Base-by-base conservation (phyloP, 2,797 vertebrate genomes). In the Neosalanx taihuensis region DNA sequence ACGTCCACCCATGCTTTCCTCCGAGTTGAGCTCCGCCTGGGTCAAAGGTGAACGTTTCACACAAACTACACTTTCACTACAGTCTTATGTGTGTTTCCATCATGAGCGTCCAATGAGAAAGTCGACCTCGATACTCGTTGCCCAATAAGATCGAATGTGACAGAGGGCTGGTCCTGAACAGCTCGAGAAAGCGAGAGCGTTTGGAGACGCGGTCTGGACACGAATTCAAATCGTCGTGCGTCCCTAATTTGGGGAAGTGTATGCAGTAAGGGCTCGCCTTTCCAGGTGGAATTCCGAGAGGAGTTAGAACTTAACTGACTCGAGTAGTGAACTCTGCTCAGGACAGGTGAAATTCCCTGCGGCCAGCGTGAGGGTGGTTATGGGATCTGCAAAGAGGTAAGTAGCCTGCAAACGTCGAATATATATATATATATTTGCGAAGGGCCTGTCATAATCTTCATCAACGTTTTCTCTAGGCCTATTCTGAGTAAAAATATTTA, bases 281-380 rank as follows among this genome's bases (percentile, higher is more conserved):
- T 90, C 87, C 90, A 90, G 90, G 89, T 92, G 89, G 85, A 90
- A 88, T 84, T 88, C 88, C 84, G 85, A 73, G 87, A 92, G 86
- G 89, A 90, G 81, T 87, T 72, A 82, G 81, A 80, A 83, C 83
- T 82, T 86, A 87, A 88, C 85, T 79, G 86, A 85, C 86, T 89
- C 84, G 81, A 88, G 86, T 84, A 88, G 86, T 88, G 86, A 89
- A 90, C 87, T 83, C 84, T 81, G 83, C 81, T 89, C 86, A 89
- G 88, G 87, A 90, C 89, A 87, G 87, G 89, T 91, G 88, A 88
- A 85, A 89, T 83, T 90, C 90, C 90, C 89, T 84, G 81, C 86
- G 87, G 90, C 81, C 86, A 78, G 71, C 78, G 57, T 70, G 71
- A 61, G 59, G 83, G 81, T 20, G 33, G 51, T 85, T 85, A 85